A percentile compares a stretch with the other conserved stretches of the same genome.
Conservation (phyloP, 2,888 invertebrate genomes). For the Hemaris fuciformis region DNA sequence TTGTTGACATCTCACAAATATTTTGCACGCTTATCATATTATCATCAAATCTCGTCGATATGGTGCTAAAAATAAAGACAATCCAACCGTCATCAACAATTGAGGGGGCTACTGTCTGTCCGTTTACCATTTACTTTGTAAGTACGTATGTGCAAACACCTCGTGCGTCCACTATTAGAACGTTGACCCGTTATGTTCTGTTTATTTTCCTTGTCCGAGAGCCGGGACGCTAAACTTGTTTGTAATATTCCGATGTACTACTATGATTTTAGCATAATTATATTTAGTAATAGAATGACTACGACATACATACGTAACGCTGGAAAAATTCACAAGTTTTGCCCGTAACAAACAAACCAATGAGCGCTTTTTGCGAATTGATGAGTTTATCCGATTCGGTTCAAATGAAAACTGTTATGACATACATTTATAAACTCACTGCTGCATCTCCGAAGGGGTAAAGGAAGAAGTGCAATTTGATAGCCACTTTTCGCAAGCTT, state of each 20-base stretch:
- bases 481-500: no score
- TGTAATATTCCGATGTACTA: background rate
- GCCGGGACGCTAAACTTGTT: background rate
- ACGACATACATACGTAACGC: background rate
- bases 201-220: background rate
- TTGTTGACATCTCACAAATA: background rate
- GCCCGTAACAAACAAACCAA: no score
- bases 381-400: no score
- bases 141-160: background rate
- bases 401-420: no score
- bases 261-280: background rate
- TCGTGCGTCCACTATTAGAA: background rate
- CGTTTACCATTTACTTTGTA: background rate
- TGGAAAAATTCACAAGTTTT: background rate
- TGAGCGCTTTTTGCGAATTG: no score
- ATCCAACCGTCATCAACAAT: background rate
- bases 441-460: no score
- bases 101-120: background rate
- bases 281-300: background rate
- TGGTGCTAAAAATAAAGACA: background rate
- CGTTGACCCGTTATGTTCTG: background rate
- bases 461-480: no score
- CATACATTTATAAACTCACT: no score
- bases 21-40: background rate
- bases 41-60: background rate